These are phyloP conservation scores for Hylia prasina DNA, from an alignment of 2,113 vertebrate species.

Conservation along the genomic window DNA sequence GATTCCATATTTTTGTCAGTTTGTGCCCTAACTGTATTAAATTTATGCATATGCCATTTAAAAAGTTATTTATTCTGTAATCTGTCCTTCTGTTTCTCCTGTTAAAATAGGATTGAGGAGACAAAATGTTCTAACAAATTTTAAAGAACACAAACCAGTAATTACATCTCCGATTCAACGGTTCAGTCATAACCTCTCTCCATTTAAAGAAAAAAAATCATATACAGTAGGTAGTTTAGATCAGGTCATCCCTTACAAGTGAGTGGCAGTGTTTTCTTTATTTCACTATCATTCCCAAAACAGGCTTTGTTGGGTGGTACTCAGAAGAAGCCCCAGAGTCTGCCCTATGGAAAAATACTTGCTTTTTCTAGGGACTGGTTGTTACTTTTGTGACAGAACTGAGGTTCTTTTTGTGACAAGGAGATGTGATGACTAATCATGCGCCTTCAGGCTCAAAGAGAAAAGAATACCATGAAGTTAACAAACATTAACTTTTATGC, in stretches of 20 bases:
- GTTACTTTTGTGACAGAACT: background rate
- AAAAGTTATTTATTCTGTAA: conserved; percentile 26
- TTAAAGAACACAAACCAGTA: conserved; percentile 3
- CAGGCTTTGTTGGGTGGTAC: background rate
- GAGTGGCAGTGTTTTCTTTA: background rate
- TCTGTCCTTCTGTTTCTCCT: background rate
- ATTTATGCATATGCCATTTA: background rate
- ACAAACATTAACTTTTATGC: background rate
- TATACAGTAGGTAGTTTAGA: background rate
- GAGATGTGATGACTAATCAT: background rate
- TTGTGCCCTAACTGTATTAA: background rate
- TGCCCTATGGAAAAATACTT: background rate
- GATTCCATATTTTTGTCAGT: background rate
- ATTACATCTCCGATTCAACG: background rate
- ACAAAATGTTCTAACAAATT: background rate
- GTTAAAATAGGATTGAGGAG: background rate
- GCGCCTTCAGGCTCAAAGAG: background rate
- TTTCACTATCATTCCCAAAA: background rate
- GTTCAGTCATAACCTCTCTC: background rate
- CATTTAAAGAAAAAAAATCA: background rate
- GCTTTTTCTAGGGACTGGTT: background rate
- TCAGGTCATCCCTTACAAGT: background rate
- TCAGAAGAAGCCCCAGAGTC: background rate
- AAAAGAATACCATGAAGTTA: background rate
- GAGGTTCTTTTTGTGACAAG: background rate